Base-by-base conservation (phyloP, 1,140 invertebrate genomes). In the Gonatopus flavifemur region DNA sequence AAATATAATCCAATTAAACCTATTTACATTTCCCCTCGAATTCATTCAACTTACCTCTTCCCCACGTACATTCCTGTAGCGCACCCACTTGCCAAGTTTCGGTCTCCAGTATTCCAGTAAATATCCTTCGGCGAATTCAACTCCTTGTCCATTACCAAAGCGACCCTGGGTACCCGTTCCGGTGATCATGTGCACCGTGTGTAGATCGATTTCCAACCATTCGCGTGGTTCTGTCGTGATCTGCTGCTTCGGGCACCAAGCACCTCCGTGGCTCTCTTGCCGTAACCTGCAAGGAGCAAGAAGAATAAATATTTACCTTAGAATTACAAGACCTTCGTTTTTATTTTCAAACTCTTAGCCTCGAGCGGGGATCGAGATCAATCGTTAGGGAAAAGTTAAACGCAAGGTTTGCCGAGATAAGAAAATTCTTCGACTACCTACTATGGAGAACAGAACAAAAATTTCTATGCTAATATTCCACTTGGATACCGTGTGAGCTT, bases 131-230 rank as follows among this genome's bases (percentile, higher is more conserved):
- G 88, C 82, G 67, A 78, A 94, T 70, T 94, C 91, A 51, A 84
- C 82, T 33, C 90, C 91, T 59, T 89, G 83, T 18, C 90, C 91
- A 67, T 93, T 93, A 2, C 90, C 91, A 68, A 92, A 93, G 24
- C 91, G 82, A 15, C 91, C 91, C 67, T 93, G 91, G 13, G 88
- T 90, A 59, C 87, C 88, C 1, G 90, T 85, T 3, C 83, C 84
- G 2, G 88, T 90, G 63, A 93, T 87, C 64, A 90, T 83, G 72
- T 87, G 86, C 19, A 90, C 82, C 13, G 76, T 78, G 52, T 84
- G 81, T 52, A 94, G 77, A 74, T 93, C 84, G 50, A 93, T 86
- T 70, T 87, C 87, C 22, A 94, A 73, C 86, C 88, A 93, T 76
- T 94, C 91, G 49, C 81, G 80, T 0, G 84, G 80, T 55, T 88